Conservation (phyloP, 2,113 vertebrate genomes). For the Lamprotornis superbus region DNA sequence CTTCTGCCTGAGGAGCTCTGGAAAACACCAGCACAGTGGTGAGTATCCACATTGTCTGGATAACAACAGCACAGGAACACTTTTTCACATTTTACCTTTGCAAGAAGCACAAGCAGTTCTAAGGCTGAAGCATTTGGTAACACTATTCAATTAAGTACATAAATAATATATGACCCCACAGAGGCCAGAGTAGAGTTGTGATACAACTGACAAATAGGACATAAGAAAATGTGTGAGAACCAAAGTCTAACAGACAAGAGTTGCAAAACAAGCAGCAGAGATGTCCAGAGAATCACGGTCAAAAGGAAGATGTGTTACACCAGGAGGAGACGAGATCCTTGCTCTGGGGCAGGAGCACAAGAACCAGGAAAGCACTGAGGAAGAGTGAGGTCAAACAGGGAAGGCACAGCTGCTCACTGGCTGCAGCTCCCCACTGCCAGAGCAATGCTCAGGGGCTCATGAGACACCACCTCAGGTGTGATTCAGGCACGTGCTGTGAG, state of each 20-base stretch:
- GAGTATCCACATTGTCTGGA: too few species aligned
- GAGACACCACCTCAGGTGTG: accelerated
- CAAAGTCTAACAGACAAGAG: background rate
- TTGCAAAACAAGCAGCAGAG: background rate
- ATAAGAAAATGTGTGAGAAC: background rate
- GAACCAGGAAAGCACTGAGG: background rate
- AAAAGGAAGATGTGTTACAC: background rate
- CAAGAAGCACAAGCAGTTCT: background rate
- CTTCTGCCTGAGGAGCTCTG: background rate
- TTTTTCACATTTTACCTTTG: background rate
- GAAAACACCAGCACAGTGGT: background rate
- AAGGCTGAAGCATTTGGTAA: background rate
- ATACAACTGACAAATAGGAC: accelerated
- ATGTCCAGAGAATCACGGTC: background rate
- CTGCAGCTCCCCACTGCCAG: background rate
- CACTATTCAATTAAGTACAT: background rate
- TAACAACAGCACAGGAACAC: background rate
- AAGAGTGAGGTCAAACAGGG: background rate
- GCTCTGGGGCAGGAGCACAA: background rate
- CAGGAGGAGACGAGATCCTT: background rate
- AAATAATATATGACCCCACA: background rate
- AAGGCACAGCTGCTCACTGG: background rate
- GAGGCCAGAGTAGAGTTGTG: background rate
- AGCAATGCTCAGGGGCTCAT: background rate
- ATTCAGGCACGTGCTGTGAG: accelerated